Conservation (phyloP, 2,888 invertebrate species). For the Herminia tarsipennalis region DNA sequence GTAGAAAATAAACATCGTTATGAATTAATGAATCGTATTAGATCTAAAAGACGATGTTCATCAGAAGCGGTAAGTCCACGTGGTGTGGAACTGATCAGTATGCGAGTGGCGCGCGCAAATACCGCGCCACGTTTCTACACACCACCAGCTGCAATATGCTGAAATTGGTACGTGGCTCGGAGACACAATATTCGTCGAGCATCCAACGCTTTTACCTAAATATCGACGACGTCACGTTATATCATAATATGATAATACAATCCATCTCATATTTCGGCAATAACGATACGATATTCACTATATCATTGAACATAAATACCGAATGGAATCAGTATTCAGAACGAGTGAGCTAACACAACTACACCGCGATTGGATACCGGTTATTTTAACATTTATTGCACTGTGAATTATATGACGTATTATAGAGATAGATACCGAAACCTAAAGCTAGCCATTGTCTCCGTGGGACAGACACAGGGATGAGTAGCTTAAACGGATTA, state of each 20-base stretch:
- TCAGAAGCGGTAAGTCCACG: constrained; percentile 18
- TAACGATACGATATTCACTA: constrained; percentile 27
- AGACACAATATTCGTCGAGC: constrained; percentile 56
- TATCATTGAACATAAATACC: constrained; percentile 33
- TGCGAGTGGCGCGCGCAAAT: constrained; percentile 62
- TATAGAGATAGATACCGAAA: constrained; percentile 47
- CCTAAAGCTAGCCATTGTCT: constrained; percentile 71
- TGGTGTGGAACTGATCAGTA: constrained; percentile 60
- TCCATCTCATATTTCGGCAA: constrained; percentile 34
- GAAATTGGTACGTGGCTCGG: constrained; percentile 76
- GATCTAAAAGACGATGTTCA: constrained; percentile 17
- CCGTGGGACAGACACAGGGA: constrained; percentile 74
- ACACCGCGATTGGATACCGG: constrained; percentile 61
- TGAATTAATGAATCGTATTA: constrained; percentile 23
- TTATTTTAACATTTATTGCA: constrained; percentile 64
- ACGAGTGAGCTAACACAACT: constrained; percentile 63
- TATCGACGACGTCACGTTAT: constrained; percentile 34
- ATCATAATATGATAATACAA: constrained; percentile 39
- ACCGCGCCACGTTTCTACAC: constrained; percentile 57
- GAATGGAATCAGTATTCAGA: constrained; percentile 50
- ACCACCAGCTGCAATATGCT: constrained; percentile 76
- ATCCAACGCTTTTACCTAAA: constrained; percentile 30
- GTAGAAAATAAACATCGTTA: not conserved
- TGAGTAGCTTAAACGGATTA: constrained; percentile 79
- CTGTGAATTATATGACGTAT: constrained; percentile 56